Base-by-base conservation (phyloP, 2,888 invertebrate genomes). In the Nudaria mundana region DNA sequence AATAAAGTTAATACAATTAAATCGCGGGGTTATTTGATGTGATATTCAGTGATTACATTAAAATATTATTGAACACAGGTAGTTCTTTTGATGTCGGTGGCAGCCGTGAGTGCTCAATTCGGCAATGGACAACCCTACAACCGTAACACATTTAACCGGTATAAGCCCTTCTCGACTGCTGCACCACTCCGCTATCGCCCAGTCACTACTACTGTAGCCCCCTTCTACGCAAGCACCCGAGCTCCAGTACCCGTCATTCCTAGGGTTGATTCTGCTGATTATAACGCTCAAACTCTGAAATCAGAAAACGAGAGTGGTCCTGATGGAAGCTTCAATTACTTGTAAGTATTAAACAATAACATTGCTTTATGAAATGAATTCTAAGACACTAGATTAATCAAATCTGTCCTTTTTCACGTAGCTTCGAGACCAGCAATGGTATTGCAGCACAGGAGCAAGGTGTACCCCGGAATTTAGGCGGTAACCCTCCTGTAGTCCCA, bases 401-500 rank as follows among this genome's bases (percentile, higher is more conserved):
- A 7, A 16, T 30, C 24, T 8, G 12, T 31, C 7, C 39, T 34
- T 46, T 31, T 34, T 30, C 23, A 66, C 65, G 16, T 49, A 92
- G 92, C 60, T 92, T 83, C 64, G 91, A 92, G 71, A 91, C 91
- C 22, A 89, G 89, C 62, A 92, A 92, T 63, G 92, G 92, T 25
- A 92, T 92, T 56, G 83, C 89, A 0, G 92, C 90, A 12, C 90
- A 91, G 44, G 91, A 88, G 58, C 85, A 90, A 46, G 92, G 92
- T 3, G 66, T 67, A 20, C 87, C 90, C 28, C 89, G 84, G 46
- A 80, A 82, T 63, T 70, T 89, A 28, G 89, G 86, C 8, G 81
- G 78, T 10, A 76, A 76, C 55, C 81, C 81, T 12, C 72, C 78
- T 1, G 63, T 66, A 3, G 32, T 37, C 3, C 66, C 80, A 4